Evolutionary conservation across 2,797 vertebrate species (phyloP).

Genomic region (Gadopsis marmoratus): DNA sequence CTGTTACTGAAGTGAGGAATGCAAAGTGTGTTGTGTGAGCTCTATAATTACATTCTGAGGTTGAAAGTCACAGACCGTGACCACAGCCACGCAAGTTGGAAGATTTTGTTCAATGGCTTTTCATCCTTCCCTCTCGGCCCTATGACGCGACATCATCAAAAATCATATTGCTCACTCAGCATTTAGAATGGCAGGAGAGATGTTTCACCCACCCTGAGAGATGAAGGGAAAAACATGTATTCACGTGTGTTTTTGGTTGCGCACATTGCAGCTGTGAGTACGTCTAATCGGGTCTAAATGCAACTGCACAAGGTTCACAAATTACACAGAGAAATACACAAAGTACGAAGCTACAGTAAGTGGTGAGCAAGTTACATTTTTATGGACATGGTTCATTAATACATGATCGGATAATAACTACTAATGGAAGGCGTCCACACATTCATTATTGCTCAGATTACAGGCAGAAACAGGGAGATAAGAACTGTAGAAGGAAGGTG

Average conservation of each 20-base stretch:
- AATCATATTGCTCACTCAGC: conserved; percentile 9
- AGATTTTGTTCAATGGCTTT: neutral
- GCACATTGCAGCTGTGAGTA: neutral
- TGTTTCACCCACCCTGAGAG: conserved; percentile 10
- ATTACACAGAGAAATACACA: neutral
- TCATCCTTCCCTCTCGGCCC: neutral
- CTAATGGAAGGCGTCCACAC: neutral
- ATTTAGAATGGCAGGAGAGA: conserved; percentile 18
- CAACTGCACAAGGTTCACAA: neutral
- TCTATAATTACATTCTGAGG: conserved; percentile 17
- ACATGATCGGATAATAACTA: conserved; percentile 19
- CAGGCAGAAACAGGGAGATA: conserved; percentile 14
- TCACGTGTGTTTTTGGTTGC: conserved; percentile 16
- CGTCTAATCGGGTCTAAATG: neutral
- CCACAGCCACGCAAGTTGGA: neutral
- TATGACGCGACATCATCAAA: neutral
- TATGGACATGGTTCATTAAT: conserved; percentile 19
- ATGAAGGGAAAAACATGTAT: conserved; percentile 4
- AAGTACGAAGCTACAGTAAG: neutral
- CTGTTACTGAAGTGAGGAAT: neutral
- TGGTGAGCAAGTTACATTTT: neutral
- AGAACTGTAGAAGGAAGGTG: neutral
- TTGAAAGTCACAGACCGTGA: neutral
- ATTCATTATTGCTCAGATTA: conserved; percentile 6
- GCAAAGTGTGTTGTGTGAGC: conserved; percentile 9